Evolutionary conservation across 2,888 invertebrate species (phyloP).

Genomic region (Dinocampus coccinellae): DNA sequence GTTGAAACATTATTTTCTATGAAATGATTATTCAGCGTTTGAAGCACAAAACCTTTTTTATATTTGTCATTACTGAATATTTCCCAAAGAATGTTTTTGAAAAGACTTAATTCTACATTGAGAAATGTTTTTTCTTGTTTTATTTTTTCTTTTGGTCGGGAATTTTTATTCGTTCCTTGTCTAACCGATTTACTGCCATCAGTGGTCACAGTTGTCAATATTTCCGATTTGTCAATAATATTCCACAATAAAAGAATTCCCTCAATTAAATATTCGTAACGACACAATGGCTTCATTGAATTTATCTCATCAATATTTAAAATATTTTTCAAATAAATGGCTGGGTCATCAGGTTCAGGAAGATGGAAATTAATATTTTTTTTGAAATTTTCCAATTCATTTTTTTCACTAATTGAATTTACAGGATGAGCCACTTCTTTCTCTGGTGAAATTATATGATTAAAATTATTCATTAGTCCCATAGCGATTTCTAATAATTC

Average conservation of each 20-base stretch:
- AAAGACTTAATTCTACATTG: slow-evolving; percentile 41
- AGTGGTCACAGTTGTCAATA: background rate
- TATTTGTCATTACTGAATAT: slow-evolving; percentile 53
- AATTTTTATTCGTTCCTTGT: slow-evolving; percentile 34
- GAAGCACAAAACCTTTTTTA: slow-evolving; percentile 56
- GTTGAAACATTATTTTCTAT: slow-evolving; percentile 44
- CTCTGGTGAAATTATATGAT: background rate
- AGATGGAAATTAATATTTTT: slow-evolving; percentile 21
- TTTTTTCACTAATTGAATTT: background rate
- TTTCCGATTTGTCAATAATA: slow-evolving; percentile 20
- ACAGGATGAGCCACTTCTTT: background rate
- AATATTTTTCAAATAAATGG: slow-evolving; percentile 42
- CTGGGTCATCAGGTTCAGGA: slow-evolving; percentile 27
- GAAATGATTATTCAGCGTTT: slow-evolving; percentile 57
- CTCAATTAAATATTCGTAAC: slow-evolving; percentile 56
- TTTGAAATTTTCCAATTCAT: slow-evolving; percentile 10
- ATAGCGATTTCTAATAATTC: slow-evolving; percentile 39
- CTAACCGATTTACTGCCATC: background rate
- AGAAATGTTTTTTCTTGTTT: slow-evolving; percentile 44
- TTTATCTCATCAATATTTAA: slow-evolving; percentile 47
- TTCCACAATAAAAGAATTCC: slow-evolving; percentile 42
- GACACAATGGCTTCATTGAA: slow-evolving; percentile 48
- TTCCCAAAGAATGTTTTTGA: slow-evolving; percentile 51
- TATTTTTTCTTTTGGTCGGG: background rate
- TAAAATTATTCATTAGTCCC: slow-evolving; percentile 21